Conservation (phyloP, 2,113 vertebrate species). For the Oreocharis arfaki region DNA sequence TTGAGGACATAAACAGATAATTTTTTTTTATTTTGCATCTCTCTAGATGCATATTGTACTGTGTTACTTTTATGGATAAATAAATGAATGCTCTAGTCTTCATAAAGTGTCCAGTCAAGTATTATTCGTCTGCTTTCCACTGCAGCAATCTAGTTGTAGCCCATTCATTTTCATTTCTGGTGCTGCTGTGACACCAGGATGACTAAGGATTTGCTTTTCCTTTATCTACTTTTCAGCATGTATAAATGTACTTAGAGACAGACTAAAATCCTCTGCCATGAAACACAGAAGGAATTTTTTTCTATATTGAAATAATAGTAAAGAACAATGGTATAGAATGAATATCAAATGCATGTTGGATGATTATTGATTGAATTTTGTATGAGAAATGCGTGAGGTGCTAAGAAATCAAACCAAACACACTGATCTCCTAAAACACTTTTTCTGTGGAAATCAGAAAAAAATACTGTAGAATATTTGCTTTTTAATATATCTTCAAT, state of each 20-base stretch:
- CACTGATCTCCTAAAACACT: background rate
- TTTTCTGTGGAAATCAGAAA: background rate
- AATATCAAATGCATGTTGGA: background rate
- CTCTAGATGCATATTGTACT: background rate
- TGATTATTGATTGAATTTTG: background rate
- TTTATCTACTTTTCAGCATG: background rate
- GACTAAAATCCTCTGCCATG: background rate
- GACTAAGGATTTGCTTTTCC: background rate
- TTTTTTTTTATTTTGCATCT: background rate
- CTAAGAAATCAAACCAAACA: background rate
- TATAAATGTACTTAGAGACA: background rate
- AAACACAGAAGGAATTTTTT: background rate
- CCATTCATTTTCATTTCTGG: background rate
- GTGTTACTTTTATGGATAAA: background rate
- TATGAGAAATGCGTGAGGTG: background rate
- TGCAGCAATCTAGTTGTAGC: background rate
- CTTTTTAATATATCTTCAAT: background rate
- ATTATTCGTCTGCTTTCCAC: background rate
- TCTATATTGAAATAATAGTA: background rate
- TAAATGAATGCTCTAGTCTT: background rate
- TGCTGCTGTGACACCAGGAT: background rate
- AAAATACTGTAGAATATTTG: background rate
- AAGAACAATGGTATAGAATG: background rate
- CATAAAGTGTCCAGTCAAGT: background rate
- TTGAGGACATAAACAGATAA: background rate